These are phyloP conservation scores for Cyprinodon variegatus DNA, from an alignment of 2,113 vertebrate species.

Conservation along the genomic window DNA sequence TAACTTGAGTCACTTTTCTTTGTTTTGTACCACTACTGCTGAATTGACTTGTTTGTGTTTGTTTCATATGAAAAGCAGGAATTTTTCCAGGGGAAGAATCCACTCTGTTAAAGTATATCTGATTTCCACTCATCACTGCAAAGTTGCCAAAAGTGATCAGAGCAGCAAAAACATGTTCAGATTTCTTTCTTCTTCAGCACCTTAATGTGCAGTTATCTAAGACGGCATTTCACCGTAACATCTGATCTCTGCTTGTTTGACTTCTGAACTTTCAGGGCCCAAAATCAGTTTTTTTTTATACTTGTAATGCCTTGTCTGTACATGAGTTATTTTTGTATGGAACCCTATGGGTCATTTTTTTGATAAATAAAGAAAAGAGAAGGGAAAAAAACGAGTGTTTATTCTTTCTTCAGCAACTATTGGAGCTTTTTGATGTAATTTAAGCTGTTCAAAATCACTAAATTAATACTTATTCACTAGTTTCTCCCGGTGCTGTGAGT, in stretches of 20 bases:
- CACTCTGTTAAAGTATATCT: background rate
- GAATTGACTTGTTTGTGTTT: background rate
- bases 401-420: background rate
- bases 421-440: background rate
- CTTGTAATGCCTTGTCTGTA: slow-evolving; percentile 53
- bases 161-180: background rate
- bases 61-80: slow-evolving; percentile 17
- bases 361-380: slow-evolving; percentile 67
- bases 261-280: slow-evolving; percentile 18
- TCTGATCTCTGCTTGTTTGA: slow-evolving; percentile 6
- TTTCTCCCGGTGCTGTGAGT: too few species aligned
- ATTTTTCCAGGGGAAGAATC: background rate
- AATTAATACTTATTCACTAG: too few species aligned
- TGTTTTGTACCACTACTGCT: slow-evolving; percentile 48
- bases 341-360: slow-evolving; percentile 72
- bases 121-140: background rate
- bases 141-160: slow-evolving; percentile 45
- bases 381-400: slow-evolving; percentile 11
- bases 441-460: too few species aligned
- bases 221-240: slow-evolving; percentile 47
- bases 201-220: slow-evolving; percentile 45
- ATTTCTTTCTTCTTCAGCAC: slow-evolving; percentile 27
- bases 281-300: slow-evolving; percentile 37
- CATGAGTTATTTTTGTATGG: slow-evolving; percentile 73
- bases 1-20: slow-evolving; percentile 66